Percentiles rank a stretch among this genome's conserved stretches.
Evolutionary conservation across 2,797 vertebrate genomes (phyloP).

Genomic region (Brachymystax lenok): DNA sequence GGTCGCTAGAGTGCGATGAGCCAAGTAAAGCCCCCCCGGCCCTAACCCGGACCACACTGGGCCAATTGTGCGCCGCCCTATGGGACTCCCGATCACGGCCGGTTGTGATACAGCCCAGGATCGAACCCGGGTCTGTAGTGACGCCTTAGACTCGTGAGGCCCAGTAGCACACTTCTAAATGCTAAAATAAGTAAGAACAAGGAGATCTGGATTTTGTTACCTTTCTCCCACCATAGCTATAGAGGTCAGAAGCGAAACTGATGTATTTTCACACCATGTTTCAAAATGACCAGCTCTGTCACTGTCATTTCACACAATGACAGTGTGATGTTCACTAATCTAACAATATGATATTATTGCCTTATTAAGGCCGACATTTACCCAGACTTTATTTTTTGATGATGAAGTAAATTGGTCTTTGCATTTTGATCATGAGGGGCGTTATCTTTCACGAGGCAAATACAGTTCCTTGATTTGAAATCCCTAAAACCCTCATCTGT

Average conservation of each 20-base stretch:
- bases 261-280: not conserved
- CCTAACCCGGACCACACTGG: too few relatives aligned
- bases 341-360: too few relatives aligned
- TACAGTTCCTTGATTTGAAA: slow-evolving; percentile 1
- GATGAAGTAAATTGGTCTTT: not conserved
- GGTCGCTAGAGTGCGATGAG: too few relatives aligned
- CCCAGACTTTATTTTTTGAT: not conserved
- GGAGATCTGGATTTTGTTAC: not conserved
- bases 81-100: too few relatives aligned
- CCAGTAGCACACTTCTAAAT: not conserved
- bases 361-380: not conserved
- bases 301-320: not conserved
- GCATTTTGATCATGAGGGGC: not conserved
- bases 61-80: too few relatives aligned
- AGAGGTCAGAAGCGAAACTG: not conserved
- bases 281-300: not conserved
- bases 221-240: not conserved
- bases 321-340: too few relatives aligned
- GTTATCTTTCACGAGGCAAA: not conserved
- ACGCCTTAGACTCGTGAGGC: not conserved
- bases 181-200: not conserved
- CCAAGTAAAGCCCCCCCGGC: too few relatives aligned
- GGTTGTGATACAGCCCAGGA: too few relatives aligned
- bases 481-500: not conserved
- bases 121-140: too few relatives aligned